Percentiles rank a stretch among this genome's conserved stretches.
phyloP scores from a whole-genome alignment of 2,888 invertebrate species.

The Rhyacophila evoluta region DNA sequence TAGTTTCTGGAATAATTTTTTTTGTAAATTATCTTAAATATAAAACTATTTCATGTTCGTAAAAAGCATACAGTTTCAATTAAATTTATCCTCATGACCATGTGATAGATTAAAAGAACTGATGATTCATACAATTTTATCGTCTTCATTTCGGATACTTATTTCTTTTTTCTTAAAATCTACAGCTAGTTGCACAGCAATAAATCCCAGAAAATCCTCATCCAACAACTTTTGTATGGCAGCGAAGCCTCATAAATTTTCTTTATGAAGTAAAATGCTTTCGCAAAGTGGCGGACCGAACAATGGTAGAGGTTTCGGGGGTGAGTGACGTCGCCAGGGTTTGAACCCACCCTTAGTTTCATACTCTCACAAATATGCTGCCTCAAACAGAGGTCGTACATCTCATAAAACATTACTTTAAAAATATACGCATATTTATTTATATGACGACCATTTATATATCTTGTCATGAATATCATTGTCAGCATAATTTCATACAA shows the following conservation, averaged over 20 bases:
- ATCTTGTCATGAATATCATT: too few species aligned
- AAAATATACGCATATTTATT: too few species aligned
- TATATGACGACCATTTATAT: too few species aligned
- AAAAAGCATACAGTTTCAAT: too few species aligned
- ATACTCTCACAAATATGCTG: neutral
- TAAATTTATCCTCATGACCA: neutral
- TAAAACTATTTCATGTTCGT: too few species aligned
- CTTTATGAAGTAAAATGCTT: constrained; percentile 24
- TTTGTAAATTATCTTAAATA: too few species aligned
- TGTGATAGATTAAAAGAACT: neutral
- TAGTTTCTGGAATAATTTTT: too few species aligned
- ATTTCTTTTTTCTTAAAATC: neutral
- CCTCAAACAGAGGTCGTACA: constrained; percentile 9
- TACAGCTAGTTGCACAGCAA: neutral
- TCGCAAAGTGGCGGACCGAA: constrained; percentile 24
- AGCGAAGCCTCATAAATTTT: constrained; percentile 22
- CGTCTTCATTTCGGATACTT: neutral
- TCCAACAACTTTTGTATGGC: constrained; percentile 19
- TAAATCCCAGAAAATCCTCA: constrained; percentile 22
- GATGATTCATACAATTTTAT: neutral
- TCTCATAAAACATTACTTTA: constrained; percentile 6
- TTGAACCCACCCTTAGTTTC: neutral
- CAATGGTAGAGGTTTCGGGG: constrained; percentile 20
- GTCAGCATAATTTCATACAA: too few species aligned
- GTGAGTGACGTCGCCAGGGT: constrained; percentile 31